Evolutionary conservation across 2,113 vertebrate genomes (phyloP).

Genomic region (Dromas ardeola): DNA sequence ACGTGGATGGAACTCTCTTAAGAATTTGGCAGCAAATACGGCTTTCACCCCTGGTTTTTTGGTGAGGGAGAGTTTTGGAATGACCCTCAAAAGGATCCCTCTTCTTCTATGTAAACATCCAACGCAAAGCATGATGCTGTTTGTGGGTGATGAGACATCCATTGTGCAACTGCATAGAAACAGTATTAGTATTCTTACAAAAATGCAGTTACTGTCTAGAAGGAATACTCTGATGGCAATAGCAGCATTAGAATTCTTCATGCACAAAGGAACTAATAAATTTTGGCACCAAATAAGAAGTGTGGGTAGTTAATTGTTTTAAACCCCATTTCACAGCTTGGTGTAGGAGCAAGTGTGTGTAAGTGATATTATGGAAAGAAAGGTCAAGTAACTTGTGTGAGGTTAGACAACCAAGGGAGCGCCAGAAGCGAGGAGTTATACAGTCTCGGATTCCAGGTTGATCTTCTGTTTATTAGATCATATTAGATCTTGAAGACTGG

Average conservation of each 20-base stretch:
- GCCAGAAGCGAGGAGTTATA: not conserved
- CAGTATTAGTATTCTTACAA: not conserved
- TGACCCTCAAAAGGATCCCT: not conserved
- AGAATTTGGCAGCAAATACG: not conserved
- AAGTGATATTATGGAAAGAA: not conserved
- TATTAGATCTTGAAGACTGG: not conserved
- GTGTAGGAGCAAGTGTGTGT: not conserved
- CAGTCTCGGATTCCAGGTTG: not conserved
- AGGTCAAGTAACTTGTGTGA: not conserved
- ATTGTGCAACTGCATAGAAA: not conserved
- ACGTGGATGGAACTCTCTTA: not conserved
- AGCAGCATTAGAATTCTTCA: not conserved
- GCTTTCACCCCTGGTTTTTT: not conserved
- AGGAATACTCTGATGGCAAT: not conserved
- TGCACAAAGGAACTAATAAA: conserved; percentile 26
- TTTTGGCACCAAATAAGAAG: conserved; percentile 2
- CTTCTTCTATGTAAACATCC: not conserved
- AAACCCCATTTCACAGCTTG: not conserved
- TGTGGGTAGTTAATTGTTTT: not conserved
- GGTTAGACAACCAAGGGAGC: not conserved
- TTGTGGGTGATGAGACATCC: not conserved
- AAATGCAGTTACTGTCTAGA: not conserved
- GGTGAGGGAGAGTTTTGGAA: not conserved
- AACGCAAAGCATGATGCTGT: not conserved
- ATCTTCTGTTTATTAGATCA: conserved; percentile 21